These are phyloP conservation scores for Idris sp. DNA, from an alignment of 1,140 invertebrate genomes.

Conservation along the genomic window DNA sequence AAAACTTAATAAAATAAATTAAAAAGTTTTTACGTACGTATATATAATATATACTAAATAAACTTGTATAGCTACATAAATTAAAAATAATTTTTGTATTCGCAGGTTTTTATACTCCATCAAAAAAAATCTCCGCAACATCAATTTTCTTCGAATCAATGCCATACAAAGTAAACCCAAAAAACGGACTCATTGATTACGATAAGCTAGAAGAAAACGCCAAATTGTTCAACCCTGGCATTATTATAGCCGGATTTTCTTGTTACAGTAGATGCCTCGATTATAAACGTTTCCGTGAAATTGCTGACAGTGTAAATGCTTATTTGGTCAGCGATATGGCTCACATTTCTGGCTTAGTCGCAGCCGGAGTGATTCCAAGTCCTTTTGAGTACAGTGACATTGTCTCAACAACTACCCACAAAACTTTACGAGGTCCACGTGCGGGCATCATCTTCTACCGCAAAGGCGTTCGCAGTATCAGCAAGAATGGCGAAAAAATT, in stretches of 20 bases:
- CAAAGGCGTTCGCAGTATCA: conserved; percentile 87
- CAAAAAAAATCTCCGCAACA: conserved; percentile 96
- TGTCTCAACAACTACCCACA: conserved; percentile 97
- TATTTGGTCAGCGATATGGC: conserved; percentile 98
- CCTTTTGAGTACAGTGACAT: conserved; percentile 97
- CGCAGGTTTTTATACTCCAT: conserved; percentile 88
- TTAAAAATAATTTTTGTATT: too few relatives aligned
- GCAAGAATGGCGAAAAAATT: conserved; percentile 87
- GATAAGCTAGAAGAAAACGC: conserved; percentile 90
- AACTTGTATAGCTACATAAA: too few relatives aligned
- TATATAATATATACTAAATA: too few relatives aligned
- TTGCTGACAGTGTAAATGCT: conserved; percentile 91
- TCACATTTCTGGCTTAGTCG: conserved; percentile 94
- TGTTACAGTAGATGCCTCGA: conserved; percentile 93
- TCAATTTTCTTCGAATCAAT: conserved; percentile 99
- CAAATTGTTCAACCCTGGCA: conserved; percentile 91
- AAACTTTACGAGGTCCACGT: conserved; percentile 93
- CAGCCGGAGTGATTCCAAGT: conserved; percentile 90
- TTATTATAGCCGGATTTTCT: conserved; percentile 96
- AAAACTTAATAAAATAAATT: too few relatives aligned
- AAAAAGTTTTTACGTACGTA: too few relatives aligned
- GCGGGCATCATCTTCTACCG: conserved; percentile 94
- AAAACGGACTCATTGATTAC: conserved; percentile 96
- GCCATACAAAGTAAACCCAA: conserved; percentile 95
- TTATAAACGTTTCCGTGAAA: conserved; percentile 91